Evolutionary conservation across 1,140 invertebrate genomes (phyloP).

Genomic region (Tetraneura akinire): DNA sequence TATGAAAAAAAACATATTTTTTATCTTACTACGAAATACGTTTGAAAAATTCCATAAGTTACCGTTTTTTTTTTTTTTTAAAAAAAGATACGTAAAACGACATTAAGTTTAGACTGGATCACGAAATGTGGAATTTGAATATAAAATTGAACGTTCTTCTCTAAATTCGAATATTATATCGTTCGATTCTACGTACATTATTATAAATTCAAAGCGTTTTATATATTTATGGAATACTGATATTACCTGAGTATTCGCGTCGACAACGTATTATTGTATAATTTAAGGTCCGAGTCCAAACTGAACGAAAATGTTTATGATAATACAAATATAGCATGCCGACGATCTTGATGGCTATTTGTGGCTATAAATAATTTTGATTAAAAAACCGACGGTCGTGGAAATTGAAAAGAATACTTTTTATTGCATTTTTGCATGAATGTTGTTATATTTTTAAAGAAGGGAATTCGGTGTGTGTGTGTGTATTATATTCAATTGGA

Average conservation of each 20-base stretch:
- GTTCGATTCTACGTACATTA: no score
- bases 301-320: neutral
- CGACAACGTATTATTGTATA: no score
- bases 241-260: neutral
- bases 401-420: neutral
- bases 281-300: no score
- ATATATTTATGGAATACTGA: no score
- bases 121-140: slow-evolving; percentile 12
- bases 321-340: neutral
- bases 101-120: neutral
- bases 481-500: neutral
- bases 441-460: neutral
- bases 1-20: neutral
- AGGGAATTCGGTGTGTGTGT: neutral
- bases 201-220: neutral
- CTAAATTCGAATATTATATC: no score
- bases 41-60: slow-evolving; percentile 7
- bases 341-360: neutral
- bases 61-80: neutral
- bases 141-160: no score
- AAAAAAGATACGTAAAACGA: neutral
- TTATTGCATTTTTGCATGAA: slow-evolving; percentile 9
- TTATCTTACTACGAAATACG: neutral
- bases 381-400: no score
- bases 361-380: neutral